Evolutionary conservation across 2,888 invertebrate species (phyloP).

Genomic region (Microplitis manilae): DNA sequence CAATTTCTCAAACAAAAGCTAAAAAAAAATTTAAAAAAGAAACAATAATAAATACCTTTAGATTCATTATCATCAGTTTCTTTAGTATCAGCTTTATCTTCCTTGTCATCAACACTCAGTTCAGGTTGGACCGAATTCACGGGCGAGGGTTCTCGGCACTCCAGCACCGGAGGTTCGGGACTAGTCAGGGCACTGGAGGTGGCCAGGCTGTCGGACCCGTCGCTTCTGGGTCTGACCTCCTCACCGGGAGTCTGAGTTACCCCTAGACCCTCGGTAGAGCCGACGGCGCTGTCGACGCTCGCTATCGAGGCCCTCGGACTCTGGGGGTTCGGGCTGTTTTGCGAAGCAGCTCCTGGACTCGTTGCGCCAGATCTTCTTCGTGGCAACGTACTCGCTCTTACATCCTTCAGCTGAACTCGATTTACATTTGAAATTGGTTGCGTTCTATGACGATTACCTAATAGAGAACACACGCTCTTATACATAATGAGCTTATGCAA

Average conservation of each 20-base stretch:
- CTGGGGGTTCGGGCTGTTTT: constrained; percentile 66
- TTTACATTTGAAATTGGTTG: constrained; percentile 58
- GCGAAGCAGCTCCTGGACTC: constrained; percentile 59
- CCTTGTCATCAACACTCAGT: not conserved
- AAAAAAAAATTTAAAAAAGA: not conserved
- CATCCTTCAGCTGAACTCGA: constrained; percentile 56
- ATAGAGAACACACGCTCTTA: constrained; percentile 12
- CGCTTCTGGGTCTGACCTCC: constrained; percentile 66
- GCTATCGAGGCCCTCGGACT: constrained; percentile 73
- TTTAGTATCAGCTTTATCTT: not conserved
- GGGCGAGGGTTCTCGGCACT: constrained; percentile 30
- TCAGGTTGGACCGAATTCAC: constrained; percentile 11
- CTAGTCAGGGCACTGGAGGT: constrained; percentile 73
- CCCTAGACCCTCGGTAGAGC: constrained; percentile 75
- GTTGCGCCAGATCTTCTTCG: constrained; percentile 68
- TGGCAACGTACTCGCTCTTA: constrained; percentile 68
- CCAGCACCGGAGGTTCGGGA: constrained; percentile 72
- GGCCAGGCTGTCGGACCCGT: constrained; percentile 73
- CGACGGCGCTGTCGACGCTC: constrained; percentile 77
- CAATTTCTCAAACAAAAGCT: constrained; percentile 15
- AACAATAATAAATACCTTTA: not conserved
- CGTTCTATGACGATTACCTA: constrained; percentile 58
- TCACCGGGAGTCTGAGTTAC: constrained; percentile 54
- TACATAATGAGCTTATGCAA: not conserved
- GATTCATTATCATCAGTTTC: constrained; percentile 25